Evolutionary conservation across 2,113 vertebrate genomes (phyloP), one percentile per base, ranked within the genome.

Genomic region (Setophaga petechia): DNA sequence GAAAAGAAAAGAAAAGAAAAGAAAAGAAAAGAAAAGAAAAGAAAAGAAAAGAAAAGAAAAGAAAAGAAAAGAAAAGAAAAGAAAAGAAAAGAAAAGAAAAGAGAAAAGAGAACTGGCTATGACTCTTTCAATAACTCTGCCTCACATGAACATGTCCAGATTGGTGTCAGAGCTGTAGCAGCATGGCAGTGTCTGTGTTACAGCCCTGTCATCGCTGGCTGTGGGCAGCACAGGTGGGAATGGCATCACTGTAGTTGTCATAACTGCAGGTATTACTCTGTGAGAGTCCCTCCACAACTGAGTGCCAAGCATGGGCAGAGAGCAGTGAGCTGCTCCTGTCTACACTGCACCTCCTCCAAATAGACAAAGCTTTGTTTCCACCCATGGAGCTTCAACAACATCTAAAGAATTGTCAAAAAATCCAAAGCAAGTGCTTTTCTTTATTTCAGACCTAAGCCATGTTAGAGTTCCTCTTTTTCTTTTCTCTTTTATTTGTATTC

Each of bases 191-290:
- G 41, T 27, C 63, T 43, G 43, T 6, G 4, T 46, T 31, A 41
- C 21, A 27, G 33, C 62, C 52, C 73, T 90, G 35, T 41, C 41
- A 12, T 14, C 0, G 0, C 23, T 58, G 75, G 23, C 21, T 71
- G 57, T 18, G 24, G 52, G 54, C 15, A 59, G 35, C 19, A 3
- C 0, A 0, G 52, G 21, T 17, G 33, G 33, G 33, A 52, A 30
- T 12, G 27, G 31, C 41, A 37, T 31, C 21, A 9, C 18, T 3
- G 0, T 9, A 7, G 33, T 9, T 54, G 8, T 11, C 20, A 5
- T 23, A 46, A 30, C 35, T 75, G 41, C 52, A 62, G 55, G 10
- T 13, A 9, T 28, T 31, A 10, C 31, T 35, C 44, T 51, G 30
- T 58, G 22, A 22, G 31, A 44, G 12, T 12, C 79, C 54, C 54